Conservation (phyloP, 2,113 vertebrate species). For the Pluvialis apricaria region DNA sequence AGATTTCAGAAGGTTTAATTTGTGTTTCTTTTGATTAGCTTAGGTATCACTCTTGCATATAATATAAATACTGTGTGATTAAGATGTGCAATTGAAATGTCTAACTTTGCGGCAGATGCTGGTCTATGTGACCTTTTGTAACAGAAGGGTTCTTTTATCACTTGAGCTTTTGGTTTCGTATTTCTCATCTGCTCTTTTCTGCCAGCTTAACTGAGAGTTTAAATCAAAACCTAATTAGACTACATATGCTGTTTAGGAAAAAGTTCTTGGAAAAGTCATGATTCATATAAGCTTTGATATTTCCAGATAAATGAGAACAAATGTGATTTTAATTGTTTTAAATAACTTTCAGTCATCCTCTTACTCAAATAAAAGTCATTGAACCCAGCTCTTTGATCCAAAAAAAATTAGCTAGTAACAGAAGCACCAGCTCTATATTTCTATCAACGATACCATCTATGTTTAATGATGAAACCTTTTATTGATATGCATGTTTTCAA, state of each 20-base stretch:
- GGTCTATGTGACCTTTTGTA: conserved; percentile 39
- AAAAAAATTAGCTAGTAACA: not conserved
- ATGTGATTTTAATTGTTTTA: conserved; percentile 38
- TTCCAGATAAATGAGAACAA: conserved; percentile 17
- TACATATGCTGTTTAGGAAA: conserved; percentile 49
- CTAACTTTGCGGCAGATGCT: conserved; percentile 22
- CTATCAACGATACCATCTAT: not conserved
- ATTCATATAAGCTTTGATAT: conserved; percentile 44
- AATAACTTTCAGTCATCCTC: not conserved
- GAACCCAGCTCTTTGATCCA: not conserved
- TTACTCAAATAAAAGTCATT: conserved; percentile 9
- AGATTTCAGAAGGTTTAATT: not conserved
- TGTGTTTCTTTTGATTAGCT: not conserved
- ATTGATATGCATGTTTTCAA: not conserved
- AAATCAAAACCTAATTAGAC: conserved; percentile 54
- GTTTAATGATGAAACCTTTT: not conserved
- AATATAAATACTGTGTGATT: not conserved
- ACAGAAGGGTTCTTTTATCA: conserved; percentile 30
- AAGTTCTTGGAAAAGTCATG: conserved; percentile 32
- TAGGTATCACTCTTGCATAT: not conserved
- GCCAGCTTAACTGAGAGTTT: conserved; percentile 19
- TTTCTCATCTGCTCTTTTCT: conserved; percentile 45
- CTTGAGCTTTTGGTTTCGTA: conserved; percentile 10
- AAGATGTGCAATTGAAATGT: not conserved
- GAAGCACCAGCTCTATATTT: not conserved